phyloP scores from a whole-genome alignment of 1,140 invertebrate genomes.

The Drosophila simulans region DNA sequence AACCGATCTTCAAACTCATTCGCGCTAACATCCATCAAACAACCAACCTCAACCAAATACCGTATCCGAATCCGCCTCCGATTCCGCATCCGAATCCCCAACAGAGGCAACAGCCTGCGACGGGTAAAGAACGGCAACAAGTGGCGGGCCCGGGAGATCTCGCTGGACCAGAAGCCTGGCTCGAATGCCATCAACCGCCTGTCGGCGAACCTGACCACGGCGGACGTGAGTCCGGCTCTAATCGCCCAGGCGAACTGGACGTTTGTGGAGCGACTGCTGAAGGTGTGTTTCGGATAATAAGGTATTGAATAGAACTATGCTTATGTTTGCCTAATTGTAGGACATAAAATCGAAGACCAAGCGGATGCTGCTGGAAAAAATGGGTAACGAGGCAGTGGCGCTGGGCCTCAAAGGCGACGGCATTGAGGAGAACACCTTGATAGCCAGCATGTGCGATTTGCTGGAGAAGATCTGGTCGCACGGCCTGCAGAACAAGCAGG shows the following conservation, averaged over 20 bases:
- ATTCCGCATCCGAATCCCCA: constrained; percentile 29
- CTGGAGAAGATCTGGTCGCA: constrained; percentile 99
- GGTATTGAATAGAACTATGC: neutral
- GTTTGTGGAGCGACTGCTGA: constrained; percentile 98
- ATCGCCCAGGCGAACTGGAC: constrained; percentile 99
- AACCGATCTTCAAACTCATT: constrained; percentile 58
- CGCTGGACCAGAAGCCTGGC: constrained; percentile 85
- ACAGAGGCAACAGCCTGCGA: constrained; percentile 87
- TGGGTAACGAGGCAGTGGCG: constrained; percentile 94
- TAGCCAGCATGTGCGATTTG: constrained; percentile 98
- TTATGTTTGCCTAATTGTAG: constrained; percentile 81
- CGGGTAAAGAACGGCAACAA: constrained; percentile 87
- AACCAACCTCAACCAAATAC: constrained; percentile 28
- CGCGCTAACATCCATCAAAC: constrained; percentile 62
- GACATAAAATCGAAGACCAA: constrained; percentile 97
- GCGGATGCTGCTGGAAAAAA: constrained; percentile 98
- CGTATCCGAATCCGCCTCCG: constrained; percentile 19
- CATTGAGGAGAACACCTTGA: constrained; percentile 98
- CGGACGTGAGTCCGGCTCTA: constrained; percentile 86
- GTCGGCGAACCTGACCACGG: constrained; percentile 78
- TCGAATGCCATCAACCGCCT: constrained; percentile 71
- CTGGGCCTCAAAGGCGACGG: constrained; percentile 90
- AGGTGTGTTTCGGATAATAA: constrained; percentile 86
- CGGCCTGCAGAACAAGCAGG: constrained; percentile 97
- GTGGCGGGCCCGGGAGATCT: constrained; percentile 87